Evolutionary conservation across 2,888 invertebrate genomes (phyloP), one percentile per base, ranked within the genome.

Genomic region (Sphinx pinastri): DNA sequence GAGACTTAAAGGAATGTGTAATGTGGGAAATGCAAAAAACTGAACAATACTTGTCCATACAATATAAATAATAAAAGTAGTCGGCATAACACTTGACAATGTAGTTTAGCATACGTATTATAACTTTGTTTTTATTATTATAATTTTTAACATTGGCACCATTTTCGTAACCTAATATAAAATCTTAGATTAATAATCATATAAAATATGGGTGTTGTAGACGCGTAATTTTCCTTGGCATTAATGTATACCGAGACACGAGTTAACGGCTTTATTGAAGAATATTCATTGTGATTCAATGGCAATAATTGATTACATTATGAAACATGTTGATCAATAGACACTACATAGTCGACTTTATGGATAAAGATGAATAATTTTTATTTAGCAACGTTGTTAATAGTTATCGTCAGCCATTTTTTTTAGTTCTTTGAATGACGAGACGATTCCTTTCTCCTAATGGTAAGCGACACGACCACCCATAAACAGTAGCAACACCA

Each of bases 101-200:
- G 38, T 38, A 4, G 3, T 38, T 38, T 38, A 38, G 6, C 0
- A 2, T 38, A 38, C 6, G 38, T 38, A 38, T 38, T 38, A 38
- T 38, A 8, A 38, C 38, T 38, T 51, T 12, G 12, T 14, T 8
- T 51, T 12, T 51, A 0, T 51, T 51, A 38, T 3, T 8, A 8
- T 2, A 38, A 8, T 60, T 76, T 74, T 74, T 77, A 7, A 12
- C 51, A 51, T 45, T 52, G 38, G 19, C 59, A 60, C 52, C 38
- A 45, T 31, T 52, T 60, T 69, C 52, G 54, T 54, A 2, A 25
- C 25, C 25, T 69, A 19, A 19, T 69, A 45, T 16, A 59, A 45
- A 59, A 47, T 54, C n/a, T n/a, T n/a, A n/a, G n/a, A n/a, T n/a
- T n/a, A n/a, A n/a, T n/a, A n/a, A n/a, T n/a, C n/a, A n/a, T n/a